Evolutionary conservation across 2,113 vertebrate genomes (phyloP).

Genomic region (Oreochromis niloticus): DNA sequence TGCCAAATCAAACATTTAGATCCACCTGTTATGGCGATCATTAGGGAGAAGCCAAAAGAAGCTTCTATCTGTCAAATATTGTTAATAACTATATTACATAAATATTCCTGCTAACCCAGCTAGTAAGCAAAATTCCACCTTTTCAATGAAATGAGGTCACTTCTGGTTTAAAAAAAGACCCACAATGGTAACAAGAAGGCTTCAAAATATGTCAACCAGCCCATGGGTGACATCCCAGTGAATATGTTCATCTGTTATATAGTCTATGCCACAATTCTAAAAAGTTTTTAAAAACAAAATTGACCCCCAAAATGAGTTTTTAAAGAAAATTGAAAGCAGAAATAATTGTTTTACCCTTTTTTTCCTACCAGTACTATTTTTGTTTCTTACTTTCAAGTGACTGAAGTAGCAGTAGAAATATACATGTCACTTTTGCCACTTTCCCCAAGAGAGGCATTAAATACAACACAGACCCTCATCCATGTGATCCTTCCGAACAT

Average conservation of each 20-base stretch:
- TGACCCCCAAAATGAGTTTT: accelerated
- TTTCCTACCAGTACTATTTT: background rate
- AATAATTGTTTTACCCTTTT: background rate
- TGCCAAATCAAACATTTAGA: background rate
- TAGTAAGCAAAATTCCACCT: background rate
- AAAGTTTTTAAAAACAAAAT: background rate
- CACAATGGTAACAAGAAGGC: background rate
- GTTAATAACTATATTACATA: background rate
- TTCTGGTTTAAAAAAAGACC: background rate
- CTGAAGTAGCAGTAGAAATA: background rate
- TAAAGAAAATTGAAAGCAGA: background rate
- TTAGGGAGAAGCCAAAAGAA: background rate
- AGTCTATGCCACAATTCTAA: background rate
- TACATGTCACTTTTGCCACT: background rate
- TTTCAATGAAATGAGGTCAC: background rate
- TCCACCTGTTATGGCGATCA: background rate
- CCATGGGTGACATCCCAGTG: background rate
- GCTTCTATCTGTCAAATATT: background rate
- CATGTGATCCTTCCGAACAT: background rate
- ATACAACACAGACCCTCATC: background rate
- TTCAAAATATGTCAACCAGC: background rate
- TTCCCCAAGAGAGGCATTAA: background rate
- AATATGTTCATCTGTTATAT: background rate
- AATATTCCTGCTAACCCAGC: background rate
- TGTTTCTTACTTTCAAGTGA: background rate